Percentiles rank a stretch among this genome's conserved stretches.
phyloP scores from a whole-genome alignment of 2,888 invertebrate genomes.

The Macroteleia sp. region DNA sequence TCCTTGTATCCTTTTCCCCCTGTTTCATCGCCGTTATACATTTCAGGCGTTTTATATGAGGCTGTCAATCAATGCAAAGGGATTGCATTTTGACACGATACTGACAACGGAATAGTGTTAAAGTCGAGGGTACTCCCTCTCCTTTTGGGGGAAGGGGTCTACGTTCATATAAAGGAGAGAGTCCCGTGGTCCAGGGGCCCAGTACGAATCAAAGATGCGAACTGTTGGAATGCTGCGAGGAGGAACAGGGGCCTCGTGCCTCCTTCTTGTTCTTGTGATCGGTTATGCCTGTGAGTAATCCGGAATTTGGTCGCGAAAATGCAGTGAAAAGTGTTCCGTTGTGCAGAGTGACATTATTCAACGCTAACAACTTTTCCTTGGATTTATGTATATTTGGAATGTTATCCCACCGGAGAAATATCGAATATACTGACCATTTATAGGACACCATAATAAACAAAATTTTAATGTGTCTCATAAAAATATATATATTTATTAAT shows the following conservation, averaged over 20 bases:
- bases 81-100: conserved; percentile 66
- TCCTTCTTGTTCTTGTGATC: conserved; percentile 73
- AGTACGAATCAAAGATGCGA: conserved; percentile 82
- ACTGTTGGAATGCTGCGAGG: conserved; percentile 79
- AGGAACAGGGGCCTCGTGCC: conserved; percentile 74
- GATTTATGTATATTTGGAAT: conserved; percentile 7
- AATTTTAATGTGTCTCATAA: no score
- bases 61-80: conserved; percentile 66
- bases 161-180: conserved; percentile 80
- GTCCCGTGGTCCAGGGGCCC: conserved; percentile 79
- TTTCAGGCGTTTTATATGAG: conserved; percentile 52
- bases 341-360: conserved; percentile 38
- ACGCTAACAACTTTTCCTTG: conserved; percentile 1
- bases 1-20: conserved; percentile 60
- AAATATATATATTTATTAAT: no score
- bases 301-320: conserved; percentile 53
- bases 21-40: conserved; percentile 13
- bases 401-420: neutral
- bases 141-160: conserved; percentile 68
- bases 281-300: conserved; percentile 77
- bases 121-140: conserved; percentile 75
- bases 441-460: no score
- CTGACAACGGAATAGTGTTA: conserved; percentile 72
- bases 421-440: no score
- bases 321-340: conserved; percentile 63